Conservation (phyloP, 2,888 invertebrate species). For the Ophonus ardosiacus region DNA sequence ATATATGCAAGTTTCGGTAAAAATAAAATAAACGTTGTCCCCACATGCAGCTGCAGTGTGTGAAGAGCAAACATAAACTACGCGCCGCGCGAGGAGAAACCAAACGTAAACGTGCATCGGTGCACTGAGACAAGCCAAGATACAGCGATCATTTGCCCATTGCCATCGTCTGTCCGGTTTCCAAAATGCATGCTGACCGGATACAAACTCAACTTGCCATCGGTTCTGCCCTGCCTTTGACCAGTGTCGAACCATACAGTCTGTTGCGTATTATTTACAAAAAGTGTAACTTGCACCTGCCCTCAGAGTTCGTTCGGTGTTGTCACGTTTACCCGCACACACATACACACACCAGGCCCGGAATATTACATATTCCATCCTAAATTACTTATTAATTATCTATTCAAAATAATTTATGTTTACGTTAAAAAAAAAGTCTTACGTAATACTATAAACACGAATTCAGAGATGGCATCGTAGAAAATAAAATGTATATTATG, state of each 20-base stretch:
- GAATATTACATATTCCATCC: constrained; percentile 1
- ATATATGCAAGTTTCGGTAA: constrained; percentile 41
- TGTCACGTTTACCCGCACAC: constrained; percentile 50
- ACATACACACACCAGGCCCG: constrained; percentile 28
- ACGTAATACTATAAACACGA: neutral
- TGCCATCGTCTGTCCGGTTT: constrained; percentile 1
- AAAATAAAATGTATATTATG: no score
- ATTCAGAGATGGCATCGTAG: no score
- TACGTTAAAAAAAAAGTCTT: neutral
- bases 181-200: constrained; percentile 11
- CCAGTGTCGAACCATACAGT: constrained; percentile 48
- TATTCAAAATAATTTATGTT: neutral
- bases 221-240: constrained; percentile 32
- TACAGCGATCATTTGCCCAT: constrained; percentile 2
- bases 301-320: constrained; percentile 46
- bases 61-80: constrained; percentile 50
- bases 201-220: constrained; percentile 26
- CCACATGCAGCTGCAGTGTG: constrained; percentile 47
- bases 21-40: constrained; percentile 49
- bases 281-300: constrained; percentile 57
- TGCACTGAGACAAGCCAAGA: neutral
- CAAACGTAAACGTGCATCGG: neutral
- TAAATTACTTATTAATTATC: neutral
- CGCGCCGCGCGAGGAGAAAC: constrained; percentile 1
- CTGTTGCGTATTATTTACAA: constrained; percentile 58